Percentiles rank a stretch among this genome's conserved stretches.
Conservation (phyloP, 2,113 vertebrate genomes). For the Girardinichthys multiradiatus region DNA sequence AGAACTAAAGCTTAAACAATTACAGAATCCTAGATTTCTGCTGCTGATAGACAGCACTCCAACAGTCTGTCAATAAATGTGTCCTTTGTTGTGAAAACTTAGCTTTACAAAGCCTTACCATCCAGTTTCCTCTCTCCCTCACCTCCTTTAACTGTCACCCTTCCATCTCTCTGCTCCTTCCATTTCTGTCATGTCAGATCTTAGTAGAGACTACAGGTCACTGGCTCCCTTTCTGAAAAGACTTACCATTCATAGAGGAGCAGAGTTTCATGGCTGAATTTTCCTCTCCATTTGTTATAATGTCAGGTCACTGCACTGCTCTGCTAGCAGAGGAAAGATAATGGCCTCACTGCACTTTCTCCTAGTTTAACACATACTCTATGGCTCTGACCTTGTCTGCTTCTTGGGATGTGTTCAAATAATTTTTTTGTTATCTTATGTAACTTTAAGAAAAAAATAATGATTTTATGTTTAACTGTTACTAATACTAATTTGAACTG, state of each 20-base stretch:
- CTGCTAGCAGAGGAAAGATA: conserved; percentile 84
- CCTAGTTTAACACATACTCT: conserved; percentile 89
- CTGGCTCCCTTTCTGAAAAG: conserved; percentile 84
- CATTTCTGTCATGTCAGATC: conserved; percentile 89
- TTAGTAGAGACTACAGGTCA: conserved; percentile 91
- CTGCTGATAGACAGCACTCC: neutral
- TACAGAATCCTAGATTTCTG: neutral
- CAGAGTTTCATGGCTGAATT: conserved; percentile 84
- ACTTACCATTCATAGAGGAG: conserved; percentile 84
- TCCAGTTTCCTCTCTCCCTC: conserved; percentile 67
- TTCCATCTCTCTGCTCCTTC: conserved; percentile 81
- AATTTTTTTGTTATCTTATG: conserved; percentile 67
- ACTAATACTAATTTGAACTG: conserved; percentile 29
- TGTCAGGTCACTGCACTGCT: conserved; percentile 91
- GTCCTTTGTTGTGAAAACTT: neutral
- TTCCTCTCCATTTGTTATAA: conserved; percentile 97
- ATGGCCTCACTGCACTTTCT: conserved; percentile 84
- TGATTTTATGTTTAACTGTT: conserved; percentile 15
- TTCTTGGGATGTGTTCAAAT: conserved; percentile 80
- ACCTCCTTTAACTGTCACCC: conserved; percentile 76
- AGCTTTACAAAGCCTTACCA: conserved; percentile 85
- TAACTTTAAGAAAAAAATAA: conserved; percentile 39
- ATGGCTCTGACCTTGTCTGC: conserved; percentile 90
- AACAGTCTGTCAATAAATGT: neutral
- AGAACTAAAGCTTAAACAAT: no score